Base-by-base conservation (phyloP, 2,888 invertebrate genomes). In the Drosophila aldrichi region DNA sequence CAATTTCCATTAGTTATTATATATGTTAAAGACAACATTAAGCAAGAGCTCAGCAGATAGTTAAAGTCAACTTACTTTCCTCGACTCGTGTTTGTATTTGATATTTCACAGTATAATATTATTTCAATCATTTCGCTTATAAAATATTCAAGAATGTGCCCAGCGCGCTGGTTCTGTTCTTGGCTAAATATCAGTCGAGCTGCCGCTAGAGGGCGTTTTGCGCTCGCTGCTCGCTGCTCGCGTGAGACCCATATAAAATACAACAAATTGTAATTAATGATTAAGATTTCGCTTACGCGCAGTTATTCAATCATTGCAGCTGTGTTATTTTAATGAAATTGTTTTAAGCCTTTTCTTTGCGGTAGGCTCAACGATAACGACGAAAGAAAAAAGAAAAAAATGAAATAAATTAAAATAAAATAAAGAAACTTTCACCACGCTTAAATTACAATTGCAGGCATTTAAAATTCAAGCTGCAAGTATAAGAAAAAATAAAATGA, bases 381-480 rank as follows among this genome's bases (percentile, higher is more conserved):
- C 16, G 36, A 60, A 16, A 25, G 0, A 44, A 22, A 46, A 41
- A 59, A 46, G 25, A 4, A 32, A 32, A 32, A 32, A 52, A 9
- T 16, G 36, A 60, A 16, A 25, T 1, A 44, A 22, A 25, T 20
- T 44, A 41, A 59, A 46, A 46, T 9, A 32, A 32, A 32, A 32
- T 7, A 10, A 29, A 29, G 16, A 56, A 79, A 83, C 84, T 81
- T 81, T 87, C 87, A 74, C 81, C 74, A 25, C 34, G 59, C 55
- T 62, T 29, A 46, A 68, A 48, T 43, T 22, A 46, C 51, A 56
- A 29, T 72, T 51, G 44, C 34, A 57, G 20, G 80, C 70, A 64
- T 62, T 77, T 62, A 68, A 79, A 67, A 77, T 81, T 78, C 43
- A 51, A 38, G 51, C 40, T 22, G 57, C 29, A 56, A 22, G 29